Base-by-base conservation (phyloP, 2,888 invertebrate genomes). In the Latrodectus elegans region DNA sequence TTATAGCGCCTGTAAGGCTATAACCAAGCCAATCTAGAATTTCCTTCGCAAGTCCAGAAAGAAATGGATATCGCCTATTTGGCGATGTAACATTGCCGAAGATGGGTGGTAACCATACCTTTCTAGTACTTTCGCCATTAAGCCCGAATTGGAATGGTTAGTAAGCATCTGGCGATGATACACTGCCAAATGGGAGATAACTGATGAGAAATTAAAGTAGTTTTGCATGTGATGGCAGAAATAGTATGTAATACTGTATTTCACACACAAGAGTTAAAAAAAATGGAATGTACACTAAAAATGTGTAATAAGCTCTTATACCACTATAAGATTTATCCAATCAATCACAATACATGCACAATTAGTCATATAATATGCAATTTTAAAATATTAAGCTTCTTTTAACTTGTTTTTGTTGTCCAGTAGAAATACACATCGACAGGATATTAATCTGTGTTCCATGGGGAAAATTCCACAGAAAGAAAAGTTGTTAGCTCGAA, bases 211-310 rank as follows among this genome's bases (percentile, higher is more conserved):
- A 83, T 73, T 55, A 79, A 84, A 80, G 68, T 76, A 64, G 26
- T 73, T 52, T 79, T 88, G 76, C 79, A 77, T 78, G 82, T 78
- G 78, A 87, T 84, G 83, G 88, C 77, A 76, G 67, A 86, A 86
- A 53, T 82, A 83, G 70, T 55, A 60, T 79, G 83, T 88, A 84
- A 88, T 84, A 84, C 84, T 88, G 80, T 77, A 82, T 78, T 78
- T 87, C 78, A 78, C 70, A 85, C 38, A 38, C 38, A 38, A 38
- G 51, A 79, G 76, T 82, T 83, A 38, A 83, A 88, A 88, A 88
- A 88, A 88, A 88, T 88, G 88, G 88, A 88, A 88, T 88, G 88
- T 88, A 88, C 88, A 88, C 88, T 84, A 84, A 88, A 87, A 83
- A 77, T 88, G 88, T 88, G 84, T 88, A 88, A 84, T 88, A 88